Evolutionary conservation across 30 jellyfish, hydroid and myxozoan species (phyloP), one percentile per base, ranked within the genome.

Genomic region (Aurelia sp.): DNA sequence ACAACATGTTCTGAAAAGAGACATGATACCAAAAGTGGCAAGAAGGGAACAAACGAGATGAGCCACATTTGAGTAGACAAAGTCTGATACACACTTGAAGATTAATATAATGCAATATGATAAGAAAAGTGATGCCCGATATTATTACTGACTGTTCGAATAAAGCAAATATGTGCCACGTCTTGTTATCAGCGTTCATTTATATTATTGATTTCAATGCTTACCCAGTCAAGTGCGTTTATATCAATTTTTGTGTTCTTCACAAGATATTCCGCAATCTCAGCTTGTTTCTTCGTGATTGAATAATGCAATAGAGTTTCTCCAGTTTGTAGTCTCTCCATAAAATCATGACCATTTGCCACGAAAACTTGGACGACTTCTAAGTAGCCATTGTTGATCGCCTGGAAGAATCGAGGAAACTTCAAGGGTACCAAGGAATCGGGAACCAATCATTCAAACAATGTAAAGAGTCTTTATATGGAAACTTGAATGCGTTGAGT

Each of bases 311-410:
- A 48, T 3, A 75, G 87, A 33, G 66, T 11, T 11, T 57, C 63
- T 58, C 87, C 77, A 13, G 31, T 57, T 19, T 21, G 18, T 2
- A 58, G 77, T 30, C 50, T 76, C 47, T 58, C 87, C 15, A 24
- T 75, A 60, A 58, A 58, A 4, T 5, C 50, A 20, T 58, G 63
- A 19, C 77, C 66, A 22, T 67, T 53, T 17, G 27, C 67, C 41
- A 67, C 60, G 9, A 76, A 64, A 16, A 76, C 67, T 75, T 76
- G 30, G 41, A 76, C 61, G 27, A 78, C 38, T 12, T 76, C 77
- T 12, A 76, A 35, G 50, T 59, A 40, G 3, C 87, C 87, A 76
- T 76, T 63, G 47, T 59, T 66, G 74, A 76, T 76, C 2, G 87
- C 87, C 87, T 76, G 21, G 38, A 76, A 59, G 15, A 9, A 8